These are phyloP conservation scores for Eutolmus rufibarbis DNA, from an alignment of 2,888 invertebrate species.

Conservation along the genomic window DNA sequence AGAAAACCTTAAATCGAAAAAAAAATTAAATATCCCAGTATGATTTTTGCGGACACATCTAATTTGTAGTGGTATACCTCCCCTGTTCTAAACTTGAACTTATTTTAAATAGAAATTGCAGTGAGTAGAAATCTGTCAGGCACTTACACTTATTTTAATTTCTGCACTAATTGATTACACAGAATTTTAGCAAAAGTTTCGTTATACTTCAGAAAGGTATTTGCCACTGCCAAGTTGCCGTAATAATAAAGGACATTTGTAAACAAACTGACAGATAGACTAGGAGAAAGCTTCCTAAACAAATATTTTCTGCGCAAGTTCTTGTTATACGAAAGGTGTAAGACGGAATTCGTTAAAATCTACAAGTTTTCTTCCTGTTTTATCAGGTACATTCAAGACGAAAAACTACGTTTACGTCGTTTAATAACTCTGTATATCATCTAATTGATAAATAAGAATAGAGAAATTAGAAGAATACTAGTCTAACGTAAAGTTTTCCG, in stretches of 20 bases:
- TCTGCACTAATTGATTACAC: not conserved
- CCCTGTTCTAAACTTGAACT: not conserved
- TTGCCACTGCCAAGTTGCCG: conserved; percentile 15
- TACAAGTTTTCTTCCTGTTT: not conserved
- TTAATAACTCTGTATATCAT: too few species aligned
- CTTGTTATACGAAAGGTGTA: not conserved
- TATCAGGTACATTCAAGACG: not conserved
- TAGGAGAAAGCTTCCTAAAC: not conserved
- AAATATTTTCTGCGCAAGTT: conserved; percentile 8
- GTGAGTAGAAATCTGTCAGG: not conserved
- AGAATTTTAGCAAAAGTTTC: not conserved
- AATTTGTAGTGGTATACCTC: not conserved
- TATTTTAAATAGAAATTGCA: not conserved
- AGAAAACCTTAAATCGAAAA: not conserved
- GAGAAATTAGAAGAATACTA: too few species aligned
- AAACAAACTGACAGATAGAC: conserved; percentile 33
- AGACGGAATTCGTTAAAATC: not conserved
- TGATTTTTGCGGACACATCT: not conserved
- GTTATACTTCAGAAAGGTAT: not conserved
- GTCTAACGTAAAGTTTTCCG: too few species aligned
- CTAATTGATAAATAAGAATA: too few species aligned
- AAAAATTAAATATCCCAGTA: not conserved
- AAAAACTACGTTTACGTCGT: not conserved
- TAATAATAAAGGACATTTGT: conserved; percentile 36
- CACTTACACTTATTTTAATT: conserved; percentile 29